phyloP scores from a whole-genome alignment of 2,888 invertebrate genomes.

The Pyrochroa serraticornis region DNA sequence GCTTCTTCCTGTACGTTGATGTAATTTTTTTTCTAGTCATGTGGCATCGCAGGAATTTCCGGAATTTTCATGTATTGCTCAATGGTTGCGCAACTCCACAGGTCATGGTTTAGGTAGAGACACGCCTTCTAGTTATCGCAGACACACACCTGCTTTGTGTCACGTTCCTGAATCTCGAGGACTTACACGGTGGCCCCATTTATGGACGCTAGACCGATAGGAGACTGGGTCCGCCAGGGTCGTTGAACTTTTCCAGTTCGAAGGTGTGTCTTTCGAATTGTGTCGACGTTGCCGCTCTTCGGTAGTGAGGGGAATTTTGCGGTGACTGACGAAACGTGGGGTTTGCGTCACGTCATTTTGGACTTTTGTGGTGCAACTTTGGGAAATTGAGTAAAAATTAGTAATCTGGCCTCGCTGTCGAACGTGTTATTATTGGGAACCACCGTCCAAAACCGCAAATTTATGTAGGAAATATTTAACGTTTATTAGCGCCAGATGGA shows the following conservation, averaged over 20 bases:
- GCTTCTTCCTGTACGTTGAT: too few relatives aligned
- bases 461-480: conserved; percentile 6
- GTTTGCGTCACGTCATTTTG: neutral
- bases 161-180: conserved; percentile 7
- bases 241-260: conserved; percentile 4
- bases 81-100: conserved; percentile 12
- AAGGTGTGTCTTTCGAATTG: too few relatives aligned
- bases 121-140: conserved; percentile 17
- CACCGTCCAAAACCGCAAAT: neutral
- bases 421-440: neutral
- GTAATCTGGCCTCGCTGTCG: neutral
- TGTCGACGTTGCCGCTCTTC: too few relatives aligned
- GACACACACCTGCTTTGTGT: conserved; percentile 16
- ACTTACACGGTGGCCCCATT: neutral
- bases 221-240: conserved; percentile 9
- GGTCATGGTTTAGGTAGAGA: conserved; percentile 15
- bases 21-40: too few relatives aligned
- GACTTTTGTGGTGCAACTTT: neutral
- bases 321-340: neutral
- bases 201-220: conserved; percentile 13
- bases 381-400: conserved; percentile 5
- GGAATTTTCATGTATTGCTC: conserved; percentile 12
- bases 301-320: neutral
- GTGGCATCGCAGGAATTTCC: too few relatives aligned
- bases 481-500: conserved; percentile 13